These are phyloP conservation scores for Hydra vulgaris DNA, from an alignment of 30 jellyfish, hydroid and myxozoan species.

Conservation along the genomic window DNA sequence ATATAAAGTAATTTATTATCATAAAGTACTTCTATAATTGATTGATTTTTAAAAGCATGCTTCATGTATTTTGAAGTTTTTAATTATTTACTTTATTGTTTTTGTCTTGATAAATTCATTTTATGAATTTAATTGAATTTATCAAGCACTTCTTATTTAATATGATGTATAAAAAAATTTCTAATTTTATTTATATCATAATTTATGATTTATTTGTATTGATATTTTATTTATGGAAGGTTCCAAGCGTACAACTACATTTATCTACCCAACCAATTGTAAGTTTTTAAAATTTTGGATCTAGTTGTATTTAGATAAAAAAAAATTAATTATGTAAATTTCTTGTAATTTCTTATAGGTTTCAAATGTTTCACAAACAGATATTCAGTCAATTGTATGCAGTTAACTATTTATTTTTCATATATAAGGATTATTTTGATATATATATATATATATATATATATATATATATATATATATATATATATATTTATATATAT, in stretches of 20 bases:
- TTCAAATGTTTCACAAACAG: neutral
- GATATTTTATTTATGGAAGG: neutral
- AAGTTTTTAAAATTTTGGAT: neutral
- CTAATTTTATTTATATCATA: too few relatives aligned
- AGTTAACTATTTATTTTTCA: neutral
- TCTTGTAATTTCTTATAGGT: neutral
- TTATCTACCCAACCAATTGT: neutral
- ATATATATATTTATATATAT: too few relatives aligned
- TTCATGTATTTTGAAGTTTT: neutral
- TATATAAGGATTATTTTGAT: neutral
- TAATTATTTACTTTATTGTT: too few relatives aligned
- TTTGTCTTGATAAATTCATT: neutral
- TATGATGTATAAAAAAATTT: neutral
- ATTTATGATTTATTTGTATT: neutral
- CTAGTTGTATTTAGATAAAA: neutral
- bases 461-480: too few relatives aligned
- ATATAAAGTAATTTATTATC: neutral
- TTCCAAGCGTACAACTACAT: neutral
- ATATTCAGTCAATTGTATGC: neutral
- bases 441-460: too few relatives aligned
- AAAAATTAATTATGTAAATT: too few relatives aligned
- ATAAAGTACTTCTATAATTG: too few relatives aligned
- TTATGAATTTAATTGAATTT: neutral
- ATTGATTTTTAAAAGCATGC: neutral
- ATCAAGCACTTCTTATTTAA: neutral